These are phyloP conservation scores for Rutpela maculata DNA, from an alignment of 2,888 invertebrate species.

Conservation along the genomic window DNA sequence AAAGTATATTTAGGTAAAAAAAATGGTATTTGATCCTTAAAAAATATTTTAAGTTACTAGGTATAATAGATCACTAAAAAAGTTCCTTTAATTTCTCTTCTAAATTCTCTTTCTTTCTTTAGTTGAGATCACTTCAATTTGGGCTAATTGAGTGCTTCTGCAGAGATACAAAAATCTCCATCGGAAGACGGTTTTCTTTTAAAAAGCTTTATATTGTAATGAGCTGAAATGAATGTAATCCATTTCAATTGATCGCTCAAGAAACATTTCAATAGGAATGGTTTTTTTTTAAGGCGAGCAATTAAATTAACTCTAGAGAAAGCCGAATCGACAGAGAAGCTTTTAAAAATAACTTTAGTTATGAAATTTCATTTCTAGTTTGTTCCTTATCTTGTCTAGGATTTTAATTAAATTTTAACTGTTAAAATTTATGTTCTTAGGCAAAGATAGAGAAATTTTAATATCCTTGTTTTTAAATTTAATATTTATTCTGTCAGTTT, in stretches of 20 bases:
- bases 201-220: slow-evolving; percentile 55
- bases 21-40: too few species aligned
- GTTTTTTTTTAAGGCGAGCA: slow-evolving; percentile 31
- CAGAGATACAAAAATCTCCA: slow-evolving; percentile 30
- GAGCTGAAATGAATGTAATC: slow-evolving; percentile 53
- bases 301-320: slow-evolving; percentile 37
- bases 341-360: slow-evolving; percentile 36
- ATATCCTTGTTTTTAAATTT: neutral
- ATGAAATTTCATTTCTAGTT: slow-evolving; percentile 22
- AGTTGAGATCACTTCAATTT: slow-evolving; percentile 20
- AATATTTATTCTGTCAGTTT: neutral
- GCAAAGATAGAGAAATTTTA: neutral
- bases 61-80: neutral
- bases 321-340: slow-evolving; percentile 24
- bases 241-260: slow-evolving; percentile 51
- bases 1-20: too few species aligned
- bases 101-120: slow-evolving; percentile 23
- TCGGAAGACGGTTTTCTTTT: slow-evolving; percentile 37
- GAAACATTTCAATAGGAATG: slow-evolving; percentile 46
- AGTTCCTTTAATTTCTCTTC: slow-evolving; percentile 6
- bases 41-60: too few species aligned
- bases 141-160: slow-evolving; percentile 36
- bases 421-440: neutral
- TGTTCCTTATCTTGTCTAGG: neutral
- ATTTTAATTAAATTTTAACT: slow-evolving; percentile 17